Evolutionary conservation across 2,113 vertebrate species (phyloP).

Genomic region (Hipposideros armiger): DNA sequence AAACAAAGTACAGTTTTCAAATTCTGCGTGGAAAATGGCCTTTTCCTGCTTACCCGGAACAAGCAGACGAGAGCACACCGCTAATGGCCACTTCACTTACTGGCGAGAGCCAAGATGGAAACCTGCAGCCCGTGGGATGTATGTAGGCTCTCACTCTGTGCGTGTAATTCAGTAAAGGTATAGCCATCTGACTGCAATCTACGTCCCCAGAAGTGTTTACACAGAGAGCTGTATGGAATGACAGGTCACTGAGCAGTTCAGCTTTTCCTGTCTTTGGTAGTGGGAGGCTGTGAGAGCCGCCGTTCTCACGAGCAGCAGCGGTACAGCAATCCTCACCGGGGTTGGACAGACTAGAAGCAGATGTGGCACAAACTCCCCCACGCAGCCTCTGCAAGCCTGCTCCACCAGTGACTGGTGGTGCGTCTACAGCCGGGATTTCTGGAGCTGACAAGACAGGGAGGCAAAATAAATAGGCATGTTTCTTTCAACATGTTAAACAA

Average conservation of each 20-base stretch:
- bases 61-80: background rate
- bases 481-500: background rate
- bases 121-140: rapidly evolving
- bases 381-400: rapidly evolving
- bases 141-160: background rate
- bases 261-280: background rate
- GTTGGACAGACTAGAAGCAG: conserved; percentile 44
- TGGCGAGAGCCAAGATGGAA: background rate
- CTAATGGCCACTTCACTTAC: background rate
- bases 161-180: background rate
- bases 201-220: background rate
- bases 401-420: background rate
- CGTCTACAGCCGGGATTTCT: background rate
- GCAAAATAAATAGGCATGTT: background rate
- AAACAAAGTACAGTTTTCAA: background rate
- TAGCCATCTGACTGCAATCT: background rate
- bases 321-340: background rate
- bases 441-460: background rate
- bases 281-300: conserved; percentile 49
- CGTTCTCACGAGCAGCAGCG: conserved; percentile 61
- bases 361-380: conserved; percentile 31
- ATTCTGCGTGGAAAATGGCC: background rate
- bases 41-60: background rate
- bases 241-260: background rate
- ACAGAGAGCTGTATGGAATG: background rate